Evolutionary conservation across 2,113 vertebrate genomes (phyloP), one percentile per base, ranked within the genome.

Genomic region (Coregonus clupeaformis): DNA sequence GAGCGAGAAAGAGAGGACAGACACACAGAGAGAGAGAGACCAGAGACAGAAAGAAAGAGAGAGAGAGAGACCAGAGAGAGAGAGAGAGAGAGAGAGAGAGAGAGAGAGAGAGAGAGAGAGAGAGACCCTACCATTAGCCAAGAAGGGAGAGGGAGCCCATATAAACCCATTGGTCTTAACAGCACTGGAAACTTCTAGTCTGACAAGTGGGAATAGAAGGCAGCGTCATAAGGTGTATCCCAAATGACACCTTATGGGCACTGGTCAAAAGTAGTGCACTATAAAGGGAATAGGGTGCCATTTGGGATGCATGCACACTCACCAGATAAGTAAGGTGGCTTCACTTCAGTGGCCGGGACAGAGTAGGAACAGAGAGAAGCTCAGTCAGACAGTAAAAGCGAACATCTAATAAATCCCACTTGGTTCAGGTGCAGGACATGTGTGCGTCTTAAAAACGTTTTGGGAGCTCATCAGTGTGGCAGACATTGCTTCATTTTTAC

Each of bases 161-260:
- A 64, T 80, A 74, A 86, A 74, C 78, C 75, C 22, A 45, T 1
- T 64, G 57, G 74, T 24, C 60, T 29, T 76, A 79, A 81, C 76
- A 27, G 74, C 65, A 29, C 78, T 84, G 84, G 80, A 89, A 85
- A 88, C 68, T 76, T 86, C 73, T 79, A 79, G 75, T 75, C 12
- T 27, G 27, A 80, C 65, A 80, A 74, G 71, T 68, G 74, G 82
- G 77, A 85, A 87, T 42, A 84, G 64, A 79, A 75, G 74, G 73
- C 59, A 83, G 59, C 55, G 47, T 79, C 81, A 82, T 66, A 59
- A 7, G 1, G 16, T 52, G 49, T 52, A 18, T 52, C 49, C 49
- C 49, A 52, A 16, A 52, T 52, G 3, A 52, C 12, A 52, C 49
- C 49, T 18, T 52, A 52, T 42, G 36, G 36, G 36, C 36, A 42